phyloP scores from a whole-genome alignment of 2,113 vertebrate species.

The Caranx ignobilis region DNA sequence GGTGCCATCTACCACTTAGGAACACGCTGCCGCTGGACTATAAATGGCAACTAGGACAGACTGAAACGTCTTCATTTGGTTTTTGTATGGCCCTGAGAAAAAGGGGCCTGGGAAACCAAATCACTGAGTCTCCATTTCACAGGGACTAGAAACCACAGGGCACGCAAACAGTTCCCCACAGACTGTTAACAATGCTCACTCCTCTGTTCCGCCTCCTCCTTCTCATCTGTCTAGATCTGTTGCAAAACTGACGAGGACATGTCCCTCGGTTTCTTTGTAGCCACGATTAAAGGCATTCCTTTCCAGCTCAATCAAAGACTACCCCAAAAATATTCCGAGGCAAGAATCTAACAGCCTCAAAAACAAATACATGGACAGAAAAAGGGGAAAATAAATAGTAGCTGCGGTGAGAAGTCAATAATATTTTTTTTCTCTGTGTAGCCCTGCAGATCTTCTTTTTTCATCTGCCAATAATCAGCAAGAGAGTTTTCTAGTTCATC shows the following conservation, averaged over 20 bases:
- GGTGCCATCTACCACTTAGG: slow-evolving; percentile 63
- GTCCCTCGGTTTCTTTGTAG: slow-evolving; percentile 79
- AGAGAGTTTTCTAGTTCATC: slow-evolving; percentile 78
- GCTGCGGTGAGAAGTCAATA: slow-evolving; percentile 82
- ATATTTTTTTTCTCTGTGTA: slow-evolving; percentile 68
- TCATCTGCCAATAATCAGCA: slow-evolving; percentile 81
- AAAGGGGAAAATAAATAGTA: slow-evolving; percentile 79
- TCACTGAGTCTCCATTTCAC: slow-evolving; percentile 80
- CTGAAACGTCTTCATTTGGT: slow-evolving; percentile 73
- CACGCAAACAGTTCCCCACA: slow-evolving; percentile 79
- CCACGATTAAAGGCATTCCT: slow-evolving; percentile 84
- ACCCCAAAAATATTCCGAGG: slow-evolving; percentile 80
- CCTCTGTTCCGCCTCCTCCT: slow-evolving; percentile 67
- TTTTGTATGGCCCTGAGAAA: slow-evolving; percentile 71
- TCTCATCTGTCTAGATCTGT: slow-evolving; percentile 75
- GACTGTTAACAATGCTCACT: slow-evolving; percentile 82
- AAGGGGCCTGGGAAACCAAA: slow-evolving; percentile 78
- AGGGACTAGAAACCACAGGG: slow-evolving; percentile 78
- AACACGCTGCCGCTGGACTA: slow-evolving; percentile 44
- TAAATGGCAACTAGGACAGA: slow-evolving; percentile 62
- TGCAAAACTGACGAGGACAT: slow-evolving; percentile 74
- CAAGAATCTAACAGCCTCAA: slow-evolving; percentile 75
- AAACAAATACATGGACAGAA: slow-evolving; percentile 79
- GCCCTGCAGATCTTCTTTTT: slow-evolving; percentile 79
- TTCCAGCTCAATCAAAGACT: slow-evolving; percentile 78